Evolutionary conservation across 1,140 invertebrate genomes (phyloP).

Genomic region (Myzus persicae): DNA sequence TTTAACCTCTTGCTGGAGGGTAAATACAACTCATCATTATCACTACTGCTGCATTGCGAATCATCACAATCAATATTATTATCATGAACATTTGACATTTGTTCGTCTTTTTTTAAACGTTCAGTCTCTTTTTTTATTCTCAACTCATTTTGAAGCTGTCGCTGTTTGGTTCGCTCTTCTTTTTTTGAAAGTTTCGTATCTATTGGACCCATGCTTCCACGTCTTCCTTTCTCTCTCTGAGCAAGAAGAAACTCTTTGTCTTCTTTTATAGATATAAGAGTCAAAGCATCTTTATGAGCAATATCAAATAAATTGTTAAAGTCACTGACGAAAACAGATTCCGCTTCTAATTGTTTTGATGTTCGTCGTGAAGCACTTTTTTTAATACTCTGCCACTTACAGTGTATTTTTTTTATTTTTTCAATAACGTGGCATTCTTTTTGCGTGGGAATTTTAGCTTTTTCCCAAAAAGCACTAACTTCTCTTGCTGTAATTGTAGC

Average conservation of each 20-base stretch:
- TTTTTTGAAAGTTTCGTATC: conserved; percentile 7
- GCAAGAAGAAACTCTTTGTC: conserved; percentile 12
- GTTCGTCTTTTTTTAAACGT: neutral
- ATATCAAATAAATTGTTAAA: too few species aligned
- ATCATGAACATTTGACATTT: neutral
- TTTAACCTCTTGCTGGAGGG: neutral
- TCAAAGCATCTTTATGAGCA: neutral
- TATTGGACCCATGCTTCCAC: neutral
- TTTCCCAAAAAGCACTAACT: too few species aligned
- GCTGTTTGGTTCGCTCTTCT: neutral
- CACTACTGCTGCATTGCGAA: neutral
- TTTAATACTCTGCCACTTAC: too few species aligned
- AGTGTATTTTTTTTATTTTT: too few species aligned
- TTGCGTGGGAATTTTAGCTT: too few species aligned
- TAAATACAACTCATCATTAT: neutral
- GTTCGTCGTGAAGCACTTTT: too few species aligned
- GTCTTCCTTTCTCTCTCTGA: neutral
- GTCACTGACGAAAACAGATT: too few species aligned
- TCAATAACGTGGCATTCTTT: too few species aligned
- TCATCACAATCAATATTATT: neutral
- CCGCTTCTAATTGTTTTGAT: too few species aligned
- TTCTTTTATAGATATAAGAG: conserved; percentile 4
- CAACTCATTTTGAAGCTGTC: conserved; percentile 17
- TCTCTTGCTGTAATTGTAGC: too few species aligned
- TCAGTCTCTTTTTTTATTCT: neutral